Conservation (phyloP, 2,888 invertebrate genomes). For the Epinotia brunnichana region DNA sequence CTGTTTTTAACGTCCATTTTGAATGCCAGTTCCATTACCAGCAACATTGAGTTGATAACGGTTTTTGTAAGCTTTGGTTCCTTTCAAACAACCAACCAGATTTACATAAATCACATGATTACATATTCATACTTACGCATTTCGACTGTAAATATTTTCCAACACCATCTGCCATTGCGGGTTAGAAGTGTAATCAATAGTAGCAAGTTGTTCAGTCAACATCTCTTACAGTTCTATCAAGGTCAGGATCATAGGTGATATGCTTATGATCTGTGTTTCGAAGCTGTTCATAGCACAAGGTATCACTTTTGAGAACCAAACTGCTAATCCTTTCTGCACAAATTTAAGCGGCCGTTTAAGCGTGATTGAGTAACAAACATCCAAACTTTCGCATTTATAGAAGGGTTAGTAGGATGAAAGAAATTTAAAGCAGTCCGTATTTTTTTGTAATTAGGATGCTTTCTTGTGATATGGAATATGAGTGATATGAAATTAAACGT, state of each 20-base stretch:
- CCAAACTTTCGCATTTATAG: no score
- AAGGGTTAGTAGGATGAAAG: no score
- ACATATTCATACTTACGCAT: constrained; percentile 63
- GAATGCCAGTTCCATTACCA: constrained; percentile 89
- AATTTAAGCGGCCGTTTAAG: no score
- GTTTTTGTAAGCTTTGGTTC: background rate
- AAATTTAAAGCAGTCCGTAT: no score
- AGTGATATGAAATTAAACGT: no score
- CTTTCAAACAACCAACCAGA: background rate
- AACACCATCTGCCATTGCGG: constrained; percentile 70
- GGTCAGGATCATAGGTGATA: background rate
- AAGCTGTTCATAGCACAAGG: constrained; percentile 66
- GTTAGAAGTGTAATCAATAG: constrained; percentile 67
- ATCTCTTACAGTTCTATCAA: constrained; percentile 69
- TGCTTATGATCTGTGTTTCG: constrained; percentile 4
- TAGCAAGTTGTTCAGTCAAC: constrained; percentile 68
- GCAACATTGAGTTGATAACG: constrained; percentile 86
- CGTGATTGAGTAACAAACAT: no score
- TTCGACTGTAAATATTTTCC: constrained; percentile 63
- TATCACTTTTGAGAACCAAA: constrained; percentile 79
- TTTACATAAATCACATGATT: background rate
- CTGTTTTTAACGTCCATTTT: constrained; percentile 84
- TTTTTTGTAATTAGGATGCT: no score
- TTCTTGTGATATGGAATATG: no score
- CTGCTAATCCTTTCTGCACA: constrained; percentile 67